Conservation (phyloP, 2,797 vertebrate species). For the Lepilemur ruficaudatus region DNA sequence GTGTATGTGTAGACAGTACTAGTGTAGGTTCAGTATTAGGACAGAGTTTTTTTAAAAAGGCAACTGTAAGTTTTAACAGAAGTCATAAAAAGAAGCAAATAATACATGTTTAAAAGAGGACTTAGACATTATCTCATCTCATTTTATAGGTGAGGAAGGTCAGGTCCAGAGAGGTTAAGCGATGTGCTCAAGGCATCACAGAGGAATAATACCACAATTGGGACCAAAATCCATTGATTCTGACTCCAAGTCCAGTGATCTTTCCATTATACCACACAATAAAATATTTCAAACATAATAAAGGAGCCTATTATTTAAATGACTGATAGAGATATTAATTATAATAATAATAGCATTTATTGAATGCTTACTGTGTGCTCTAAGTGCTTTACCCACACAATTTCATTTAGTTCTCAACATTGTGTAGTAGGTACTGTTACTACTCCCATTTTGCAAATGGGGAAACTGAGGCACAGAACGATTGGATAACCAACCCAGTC, state of each 20-base stretch:
- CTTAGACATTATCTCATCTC: neutral
- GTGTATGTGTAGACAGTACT: neutral
- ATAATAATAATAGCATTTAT: neutral
- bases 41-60: neutral
- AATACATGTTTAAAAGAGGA: neutral
- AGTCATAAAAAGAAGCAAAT: neutral
- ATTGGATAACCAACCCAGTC: neutral
- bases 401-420: neutral
- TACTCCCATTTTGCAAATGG: neutral
- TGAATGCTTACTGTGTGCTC: neutral
- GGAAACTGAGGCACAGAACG: neutral
- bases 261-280: neutral
- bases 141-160: neutral
- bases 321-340: neutral
- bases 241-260: neutral
- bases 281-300: neutral
- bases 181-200: neutral
- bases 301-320: neutral
- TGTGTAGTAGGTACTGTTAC: neutral
- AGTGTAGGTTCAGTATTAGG: neutral
- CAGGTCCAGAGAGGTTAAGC: neutral
- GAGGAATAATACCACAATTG: neutral
- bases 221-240: neutral
- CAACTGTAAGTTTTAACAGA: neutral
- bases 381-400: neutral